Conservation (phyloP, 2,113 vertebrate species). For the Ploceus nigricollis region DNA sequence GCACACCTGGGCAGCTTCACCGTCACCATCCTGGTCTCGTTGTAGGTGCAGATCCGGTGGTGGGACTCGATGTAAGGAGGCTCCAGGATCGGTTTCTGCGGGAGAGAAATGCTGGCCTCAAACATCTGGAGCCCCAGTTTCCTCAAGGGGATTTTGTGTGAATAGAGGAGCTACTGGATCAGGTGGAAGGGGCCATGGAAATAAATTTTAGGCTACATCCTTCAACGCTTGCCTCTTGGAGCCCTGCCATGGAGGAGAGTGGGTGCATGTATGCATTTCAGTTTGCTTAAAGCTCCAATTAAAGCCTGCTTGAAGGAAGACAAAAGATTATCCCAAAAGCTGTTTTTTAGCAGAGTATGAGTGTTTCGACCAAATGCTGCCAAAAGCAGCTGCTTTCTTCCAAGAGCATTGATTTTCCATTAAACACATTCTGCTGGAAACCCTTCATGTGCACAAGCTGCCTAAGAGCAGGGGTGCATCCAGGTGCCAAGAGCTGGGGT, state of each 20-base stretch:
- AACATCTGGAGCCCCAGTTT: background rate
- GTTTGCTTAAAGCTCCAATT: background rate
- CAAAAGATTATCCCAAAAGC: background rate
- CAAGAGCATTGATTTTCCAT: background rate
- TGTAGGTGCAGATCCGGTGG: constrained; percentile 91
- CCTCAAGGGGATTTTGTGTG: background rate
- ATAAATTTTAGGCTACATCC: background rate
- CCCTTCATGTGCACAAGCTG: background rate
- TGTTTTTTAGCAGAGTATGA: background rate
- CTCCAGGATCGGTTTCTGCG: constrained; percentile 85
- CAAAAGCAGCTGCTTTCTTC: background rate
- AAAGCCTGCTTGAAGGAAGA: background rate
- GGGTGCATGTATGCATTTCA: background rate
- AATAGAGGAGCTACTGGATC: background rate
- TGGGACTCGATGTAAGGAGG: constrained; percentile 86
- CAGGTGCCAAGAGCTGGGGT: background rate
- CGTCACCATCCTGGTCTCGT: constrained; percentile 78
- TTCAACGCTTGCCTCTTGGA: background rate
- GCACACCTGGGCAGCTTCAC: constrained; percentile 84
- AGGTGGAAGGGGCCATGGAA: background rate
- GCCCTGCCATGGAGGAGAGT: background rate
- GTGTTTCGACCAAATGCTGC: background rate
- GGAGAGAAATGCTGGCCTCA: background rate
- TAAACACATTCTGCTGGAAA: background rate
- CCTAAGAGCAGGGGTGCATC: background rate